Evolutionary conservation across 2,888 invertebrate species (phyloP).

Genomic region (Siphlonurus alternatus): DNA sequence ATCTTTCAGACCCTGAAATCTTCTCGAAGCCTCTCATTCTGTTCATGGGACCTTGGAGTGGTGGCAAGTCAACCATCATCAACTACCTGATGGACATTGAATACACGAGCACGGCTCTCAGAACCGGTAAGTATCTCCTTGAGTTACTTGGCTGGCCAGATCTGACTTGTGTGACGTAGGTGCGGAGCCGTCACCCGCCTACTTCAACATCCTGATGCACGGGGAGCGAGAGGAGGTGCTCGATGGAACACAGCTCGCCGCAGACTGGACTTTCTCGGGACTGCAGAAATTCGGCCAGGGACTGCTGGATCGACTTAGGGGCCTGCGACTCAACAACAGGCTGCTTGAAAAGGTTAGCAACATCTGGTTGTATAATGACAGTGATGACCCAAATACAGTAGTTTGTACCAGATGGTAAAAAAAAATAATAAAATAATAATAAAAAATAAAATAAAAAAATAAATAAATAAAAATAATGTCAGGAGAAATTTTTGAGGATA

Average conservation of each 20-base stretch:
- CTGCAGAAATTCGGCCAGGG: slow-evolving; percentile 92
- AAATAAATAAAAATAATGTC: too few relatives aligned
- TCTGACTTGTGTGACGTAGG: slow-evolving; percentile 32
- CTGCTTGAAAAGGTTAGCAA: slow-evolving; percentile 64
- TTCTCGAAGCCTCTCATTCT: slow-evolving; percentile 84
- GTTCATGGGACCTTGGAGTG: slow-evolving; percentile 94
- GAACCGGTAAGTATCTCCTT: slow-evolving; percentile 49
- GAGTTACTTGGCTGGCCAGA: background rate
- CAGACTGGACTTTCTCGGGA: slow-evolving; percentile 86
- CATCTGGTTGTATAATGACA: too few relatives aligned
- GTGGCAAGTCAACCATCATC: slow-evolving; percentile 86
- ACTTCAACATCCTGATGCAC: slow-evolving; percentile 81
- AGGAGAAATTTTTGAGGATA: too few relatives aligned
- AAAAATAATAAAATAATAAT: background rate
- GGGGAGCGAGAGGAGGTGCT: slow-evolving; percentile 71
- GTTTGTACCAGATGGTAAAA: too few relatives aligned
- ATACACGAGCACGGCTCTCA: slow-evolving; percentile 61
- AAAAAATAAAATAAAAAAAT: too few relatives aligned
- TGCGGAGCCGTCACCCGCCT: slow-evolving; percentile 84
- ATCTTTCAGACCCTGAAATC: slow-evolving; percentile 73
- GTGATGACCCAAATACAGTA: background rate
- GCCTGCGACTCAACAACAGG: slow-evolving; percentile 62
- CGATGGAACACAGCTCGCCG: slow-evolving; percentile 86
- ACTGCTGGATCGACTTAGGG: slow-evolving; percentile 70
- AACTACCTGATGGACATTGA: slow-evolving; percentile 83